These are phyloP conservation scores for Corynorhinus townsendii DNA, from an alignment of 2,113 vertebrate genomes.

Conservation along the genomic window DNA sequence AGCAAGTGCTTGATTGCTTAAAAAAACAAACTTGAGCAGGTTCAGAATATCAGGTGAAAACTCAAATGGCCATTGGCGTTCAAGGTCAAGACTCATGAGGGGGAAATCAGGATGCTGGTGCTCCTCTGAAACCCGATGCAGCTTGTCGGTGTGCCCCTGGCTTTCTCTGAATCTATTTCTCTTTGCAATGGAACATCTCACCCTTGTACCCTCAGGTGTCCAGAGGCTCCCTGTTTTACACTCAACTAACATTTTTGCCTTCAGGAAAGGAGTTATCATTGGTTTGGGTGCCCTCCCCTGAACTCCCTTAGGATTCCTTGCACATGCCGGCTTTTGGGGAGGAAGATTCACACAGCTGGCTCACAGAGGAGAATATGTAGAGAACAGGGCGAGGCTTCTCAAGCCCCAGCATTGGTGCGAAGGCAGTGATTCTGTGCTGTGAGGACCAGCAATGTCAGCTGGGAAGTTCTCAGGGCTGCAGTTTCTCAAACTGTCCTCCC, in stretches of 20 bases:
- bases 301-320: background rate
- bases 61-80: background rate
- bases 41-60: conserved; percentile 47
- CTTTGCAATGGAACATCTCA: background rate
- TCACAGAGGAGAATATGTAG: background rate
- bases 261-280: background rate
- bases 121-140: background rate
- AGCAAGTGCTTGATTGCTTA: conserved; percentile 47
- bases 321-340: background rate
- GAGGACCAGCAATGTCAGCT: background rate
- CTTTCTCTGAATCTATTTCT: background rate
- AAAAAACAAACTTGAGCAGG: conserved; percentile 31
- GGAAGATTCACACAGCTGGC: background rate
- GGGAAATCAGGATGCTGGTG: background rate
- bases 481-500: background rate
- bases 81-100: conserved; percentile 36
- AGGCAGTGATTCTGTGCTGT: background rate
- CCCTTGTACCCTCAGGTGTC: background rate
- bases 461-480: background rate
- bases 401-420: background rate
- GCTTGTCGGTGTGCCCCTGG: background rate
- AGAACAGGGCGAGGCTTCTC: background rate
- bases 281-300: background rate
- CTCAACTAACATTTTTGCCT: background rate
- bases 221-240: background rate